Evolutionary conservation across 2,113 vertebrate genomes (phyloP), one percentile per base, ranked within the genome.

Genomic region (Platichthys stellatus): DNA sequence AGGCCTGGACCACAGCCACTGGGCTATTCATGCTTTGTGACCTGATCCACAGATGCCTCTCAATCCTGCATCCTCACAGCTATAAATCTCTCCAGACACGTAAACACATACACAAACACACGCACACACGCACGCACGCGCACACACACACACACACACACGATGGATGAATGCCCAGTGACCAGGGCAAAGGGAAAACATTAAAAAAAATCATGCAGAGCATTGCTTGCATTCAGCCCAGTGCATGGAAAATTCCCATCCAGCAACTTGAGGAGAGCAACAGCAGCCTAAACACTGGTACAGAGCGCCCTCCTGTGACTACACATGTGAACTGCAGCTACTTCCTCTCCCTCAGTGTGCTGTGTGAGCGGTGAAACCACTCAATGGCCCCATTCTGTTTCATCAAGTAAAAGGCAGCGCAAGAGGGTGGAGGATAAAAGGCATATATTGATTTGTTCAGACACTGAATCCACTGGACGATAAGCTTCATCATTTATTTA

Each of bases 211-310:
- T 77, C 77, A 90, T 91, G 81, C 43, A 7, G 35, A 73, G 63
- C 84, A 88, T 81, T 81, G 67, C 91, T 86, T 90, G 86, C 75
- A 54, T 86, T 78, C 72, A 78, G 76, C 54, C 59, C 68, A 73
- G 72, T 59, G 40, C 69, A 86, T 93, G 93, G 93, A 94, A 94
- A 93, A 93, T 94, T 93, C 84, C 92, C 69, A 84, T 70, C 84
- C 12, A 83, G 78, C 56, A 69, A 72, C 15, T 64, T 28, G 67
- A 82, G 10, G 18, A 23, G 12, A 54, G 40, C 40, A 17, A 38
- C 28, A 31, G 8, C 14, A 9, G 23, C 2, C 31, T 5, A 83
- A 66, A 66, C n/a, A 23, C 54, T 18, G 45, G 76, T 38, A 26
- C 23, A 82, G 57, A 74, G 76, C 57, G 66, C 90, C 91, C 83